Base-by-base conservation (phyloP, 2,888 invertebrate species). In the Antheraea yamamai region DNA sequence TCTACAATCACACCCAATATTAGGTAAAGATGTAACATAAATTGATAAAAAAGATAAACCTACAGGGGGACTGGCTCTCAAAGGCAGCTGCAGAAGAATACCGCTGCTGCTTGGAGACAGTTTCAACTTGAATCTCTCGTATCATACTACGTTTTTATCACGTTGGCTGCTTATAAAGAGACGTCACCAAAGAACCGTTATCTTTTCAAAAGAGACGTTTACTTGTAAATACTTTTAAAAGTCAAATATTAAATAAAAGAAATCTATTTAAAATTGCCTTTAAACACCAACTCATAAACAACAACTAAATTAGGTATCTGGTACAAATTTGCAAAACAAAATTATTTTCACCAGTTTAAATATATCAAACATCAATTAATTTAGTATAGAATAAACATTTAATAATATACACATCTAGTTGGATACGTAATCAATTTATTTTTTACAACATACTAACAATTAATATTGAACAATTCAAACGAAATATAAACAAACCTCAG, bases 401-500 rank as follows among this genome's bases (percentile, higher is more conserved):
- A 18, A 18, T 23, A 61, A 23, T 61, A n/a, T 61, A 2, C 12
- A 61, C 14, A 61, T 23, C 10, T 14, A 2, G 6, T 23, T n/a
- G 10, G 23, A 12, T 23, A 61, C 1, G 0, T 61, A 47, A 10
- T 23, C 61, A 61, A 0, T 61, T 73, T 64, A 18, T 68, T 74
- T 70, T 23, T 68, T 26, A 72, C 86, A 86, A 89, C 89, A 87
- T 70, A n/a, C 82, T 18, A 73, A 73, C 14, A 23, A 52, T 52
- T 78, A 90, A 90, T 88, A 91, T 86, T 85, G 86, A 89, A 89
- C 89, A 89, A 87, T 87, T 87, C 84, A 84, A 84, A 85, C 85
- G 84, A 87, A 89, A 91, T 91, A 91, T 88, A 94, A 94, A 94
- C 92, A 94, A 92, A 89, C 90, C 85, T 83, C 83, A 84, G 88